These are phyloP conservation scores for Smutsia gigantea DNA, from an alignment of 2,797 vertebrate genomes.

Conservation along the genomic window DNA sequence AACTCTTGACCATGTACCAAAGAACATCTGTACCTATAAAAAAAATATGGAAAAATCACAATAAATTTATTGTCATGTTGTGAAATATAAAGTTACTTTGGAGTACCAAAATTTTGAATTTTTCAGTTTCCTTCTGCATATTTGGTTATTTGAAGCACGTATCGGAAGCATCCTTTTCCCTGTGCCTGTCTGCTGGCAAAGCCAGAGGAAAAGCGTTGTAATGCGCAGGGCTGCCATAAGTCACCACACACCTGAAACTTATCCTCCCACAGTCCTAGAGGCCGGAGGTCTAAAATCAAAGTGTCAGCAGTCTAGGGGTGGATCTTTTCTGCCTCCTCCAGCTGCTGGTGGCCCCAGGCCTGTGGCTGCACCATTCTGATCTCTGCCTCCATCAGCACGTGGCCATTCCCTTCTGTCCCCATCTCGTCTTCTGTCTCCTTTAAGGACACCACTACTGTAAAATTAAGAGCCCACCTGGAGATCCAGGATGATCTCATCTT, in stretches of 20 bases:
- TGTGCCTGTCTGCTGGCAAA: neutral
- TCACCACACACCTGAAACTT: accelerated
- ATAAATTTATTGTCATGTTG: neutral
- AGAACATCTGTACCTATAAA: neutral
- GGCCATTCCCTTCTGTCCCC: neutral
- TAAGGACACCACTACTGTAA: neutral
- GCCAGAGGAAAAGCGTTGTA: neutral
- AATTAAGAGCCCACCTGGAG: neutral
- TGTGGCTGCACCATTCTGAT: accelerated
- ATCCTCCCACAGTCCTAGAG: neutral
- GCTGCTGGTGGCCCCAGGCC: neutral
- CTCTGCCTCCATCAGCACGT: accelerated
- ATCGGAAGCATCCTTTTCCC: neutral
- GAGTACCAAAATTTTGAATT: neutral
- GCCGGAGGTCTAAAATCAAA: neutral
- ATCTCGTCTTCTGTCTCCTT: neutral
- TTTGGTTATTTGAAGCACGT: neutral
- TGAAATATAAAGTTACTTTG: neutral
- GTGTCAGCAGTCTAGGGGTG: neutral
- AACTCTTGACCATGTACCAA: neutral
- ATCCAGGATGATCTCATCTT: neutral
- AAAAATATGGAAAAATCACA: neutral
- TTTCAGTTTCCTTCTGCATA: neutral
- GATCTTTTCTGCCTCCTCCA: neutral
- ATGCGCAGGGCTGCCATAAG: accelerated